A percentile compares a stretch with the other conserved stretches of the same genome.
These are phyloP conservation scores for Ricordea florida DNA, from an alignment of 92 coral and sea anemone genomes.

Conservation along the genomic window DNA sequence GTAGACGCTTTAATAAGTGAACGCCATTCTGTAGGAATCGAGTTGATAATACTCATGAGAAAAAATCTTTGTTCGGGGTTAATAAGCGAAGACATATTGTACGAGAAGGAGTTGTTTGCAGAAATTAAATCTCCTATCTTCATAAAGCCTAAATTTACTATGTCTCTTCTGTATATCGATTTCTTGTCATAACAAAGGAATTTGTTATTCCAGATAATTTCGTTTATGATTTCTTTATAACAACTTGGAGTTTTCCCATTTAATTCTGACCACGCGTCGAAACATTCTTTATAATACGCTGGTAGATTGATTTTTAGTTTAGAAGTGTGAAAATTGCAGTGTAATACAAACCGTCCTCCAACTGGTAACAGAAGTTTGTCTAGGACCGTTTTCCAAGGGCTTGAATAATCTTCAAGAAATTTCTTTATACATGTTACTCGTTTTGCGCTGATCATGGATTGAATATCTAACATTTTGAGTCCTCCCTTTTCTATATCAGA, in stretches of 20 bases:
- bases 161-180: too few relatives aligned
- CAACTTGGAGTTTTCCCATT: slow-evolving; percentile 9
- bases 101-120: not conserved
- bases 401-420: not conserved
- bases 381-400: not conserved
- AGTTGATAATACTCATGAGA: not conserved
- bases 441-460: not conserved
- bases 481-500: slow-evolving; percentile 9
- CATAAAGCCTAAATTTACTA: not conserved
- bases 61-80: not conserved
- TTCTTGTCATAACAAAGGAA: slow-evolving; percentile 3
- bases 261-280: slow-evolving; percentile 1
- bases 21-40: not conserved
- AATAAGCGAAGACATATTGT: not conserved
- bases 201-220: not conserved
- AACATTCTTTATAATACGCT: not conserved
- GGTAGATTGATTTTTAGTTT: not conserved
- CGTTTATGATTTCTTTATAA: not conserved
- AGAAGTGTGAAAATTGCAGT: too few relatives aligned
- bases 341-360: slow-evolving; percentile 9
- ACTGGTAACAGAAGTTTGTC: slow-evolving; percentile 5
- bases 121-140: not conserved
- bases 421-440: too few relatives aligned
- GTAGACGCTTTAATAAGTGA: not conserved
- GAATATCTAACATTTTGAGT: not conserved